Base-by-base conservation (phyloP, 2,113 vertebrate genomes). In the Prolemur simus region DNA sequence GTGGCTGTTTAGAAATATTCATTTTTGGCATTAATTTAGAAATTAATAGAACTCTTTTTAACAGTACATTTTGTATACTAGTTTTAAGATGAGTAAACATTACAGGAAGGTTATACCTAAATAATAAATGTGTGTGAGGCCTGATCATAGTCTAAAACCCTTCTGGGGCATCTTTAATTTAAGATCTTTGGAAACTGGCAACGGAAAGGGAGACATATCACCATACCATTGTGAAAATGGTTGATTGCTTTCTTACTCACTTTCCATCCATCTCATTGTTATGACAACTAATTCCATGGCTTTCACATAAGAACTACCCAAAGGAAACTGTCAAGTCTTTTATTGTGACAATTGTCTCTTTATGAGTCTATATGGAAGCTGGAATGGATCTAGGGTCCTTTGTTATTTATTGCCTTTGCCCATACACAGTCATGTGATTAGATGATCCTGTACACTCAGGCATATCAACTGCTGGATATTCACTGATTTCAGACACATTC, bases 21-120 rank as follows among this genome's bases (percentile, higher is more conserved):
- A 95, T 60, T 88, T 87, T 76, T 87, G 37, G 92, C n/a, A 84
- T 18, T 49, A 60, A 80, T 80, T 89, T 78, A 94, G 14, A 63
- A 18, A 87, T 87, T 96, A 81, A 77, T 56, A 88, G 6, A 94
- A 87, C 27, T 83, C 8, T 90, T 8, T 18, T 85, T 71, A 81
- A 58, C 73, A 54, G 9, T 71, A 20, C 45, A 80, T 52, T 80
- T 94, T 64, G 64, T 58, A 45, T n/a, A 76, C 11, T 3, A 81
- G n/a, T 39, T 84, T 90, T 71, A 18, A 91, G 95, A 60, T 68
- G 18, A 87, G 29, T 69, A 58, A 71, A 64, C 20, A 81, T 42
- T 80, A 66, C 2, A 52, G 18, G 18, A 85, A 3, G 1, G 8
- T 39, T 54, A 58, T 23, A 47, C 1, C 74, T 87, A 95, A 89